Percentiles rank a stretch among this genome's conserved stretches.
These are phyloP conservation scores for Psettodes erumei DNA, from an alignment of 2,113 vertebrate species.

Conservation along the genomic window DNA sequence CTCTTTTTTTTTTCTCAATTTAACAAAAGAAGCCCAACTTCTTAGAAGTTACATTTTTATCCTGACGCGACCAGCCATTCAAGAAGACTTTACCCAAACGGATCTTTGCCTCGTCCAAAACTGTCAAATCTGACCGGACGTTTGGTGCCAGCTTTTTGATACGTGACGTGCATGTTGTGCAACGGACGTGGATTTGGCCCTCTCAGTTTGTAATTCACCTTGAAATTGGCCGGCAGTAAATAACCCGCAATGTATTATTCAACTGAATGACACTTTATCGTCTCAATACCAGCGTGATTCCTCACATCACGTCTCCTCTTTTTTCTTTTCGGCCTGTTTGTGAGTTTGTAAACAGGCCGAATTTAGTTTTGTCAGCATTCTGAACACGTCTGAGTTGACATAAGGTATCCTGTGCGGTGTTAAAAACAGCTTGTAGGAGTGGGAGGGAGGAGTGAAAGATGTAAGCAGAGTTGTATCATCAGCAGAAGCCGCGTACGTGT, in stretches of 20 bases:
- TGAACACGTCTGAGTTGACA: slow-evolving; percentile 62
- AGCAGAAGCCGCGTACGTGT: slow-evolving; percentile 59
- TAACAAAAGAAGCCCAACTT: not conserved
- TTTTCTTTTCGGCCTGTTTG: slow-evolving; percentile 40
- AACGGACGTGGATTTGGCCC: not conserved
- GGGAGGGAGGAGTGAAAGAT: slow-evolving; percentile 75
- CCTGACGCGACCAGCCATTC: not conserved
- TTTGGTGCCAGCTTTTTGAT: not conserved
- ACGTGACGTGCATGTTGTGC: not conserved
- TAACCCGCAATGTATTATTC: slow-evolving; percentile 8
- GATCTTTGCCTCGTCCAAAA: no score
- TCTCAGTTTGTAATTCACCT: not conserved
- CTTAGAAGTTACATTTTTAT: not conserved
- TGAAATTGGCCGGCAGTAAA: slow-evolving; percentile 4
- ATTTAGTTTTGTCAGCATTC: slow-evolving; percentile 71
- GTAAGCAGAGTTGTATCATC: slow-evolving; percentile 75
- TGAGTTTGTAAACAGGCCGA: slow-evolving; percentile 55
- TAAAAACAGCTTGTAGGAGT: slow-evolving; percentile 76
- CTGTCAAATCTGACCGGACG: not conserved
- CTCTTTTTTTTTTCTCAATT: not conserved
- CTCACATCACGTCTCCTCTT: slow-evolving; percentile 32
- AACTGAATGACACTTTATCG: slow-evolving; percentile 4
- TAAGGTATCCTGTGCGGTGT: slow-evolving; percentile 72
- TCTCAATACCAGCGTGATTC: not conserved
- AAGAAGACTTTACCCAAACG: no score